Percentiles rank a stretch among this genome's conserved stretches.
Evolutionary conservation across 2,113 vertebrate genomes (phyloP).

Genomic region (Trogon surrucura): DNA sequence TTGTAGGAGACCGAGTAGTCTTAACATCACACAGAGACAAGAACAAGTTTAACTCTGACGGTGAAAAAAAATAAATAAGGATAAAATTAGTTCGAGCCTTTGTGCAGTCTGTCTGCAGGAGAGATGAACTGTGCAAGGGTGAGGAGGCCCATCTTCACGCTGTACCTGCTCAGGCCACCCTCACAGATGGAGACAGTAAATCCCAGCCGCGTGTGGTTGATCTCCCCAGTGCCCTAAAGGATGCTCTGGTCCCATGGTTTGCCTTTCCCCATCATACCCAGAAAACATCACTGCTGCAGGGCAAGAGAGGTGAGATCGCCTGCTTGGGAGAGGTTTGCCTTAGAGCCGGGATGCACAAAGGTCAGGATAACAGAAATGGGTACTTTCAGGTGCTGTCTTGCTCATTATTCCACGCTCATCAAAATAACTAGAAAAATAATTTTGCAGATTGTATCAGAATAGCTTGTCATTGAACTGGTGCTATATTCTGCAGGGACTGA

Average conservation of each 20-base stretch:
- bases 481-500: background rate
- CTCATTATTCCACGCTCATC: background rate
- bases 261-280: background rate
- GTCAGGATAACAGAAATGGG: background rate
- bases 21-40: background rate
- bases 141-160: background rate
- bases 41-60: background rate
- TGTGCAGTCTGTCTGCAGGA: background rate
- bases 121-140: no score
- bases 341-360: accelerated
- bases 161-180: background rate
- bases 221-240: background rate
- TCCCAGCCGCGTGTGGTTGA: background rate
- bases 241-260: background rate
- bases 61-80: background rate
- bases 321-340: background rate
- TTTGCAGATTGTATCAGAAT: background rate
- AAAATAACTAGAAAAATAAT: background rate
- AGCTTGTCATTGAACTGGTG: background rate
- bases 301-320: background rate
- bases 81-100: background rate
- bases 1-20: background rate
- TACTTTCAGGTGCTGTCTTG: background rate
- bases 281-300: background rate
- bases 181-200: background rate